Percentiles rank a stretch among this genome's conserved stretches.
Evolutionary conservation across 2,113 vertebrate genomes (phyloP).

Genomic region (Sceloporus tristichus): DNA sequence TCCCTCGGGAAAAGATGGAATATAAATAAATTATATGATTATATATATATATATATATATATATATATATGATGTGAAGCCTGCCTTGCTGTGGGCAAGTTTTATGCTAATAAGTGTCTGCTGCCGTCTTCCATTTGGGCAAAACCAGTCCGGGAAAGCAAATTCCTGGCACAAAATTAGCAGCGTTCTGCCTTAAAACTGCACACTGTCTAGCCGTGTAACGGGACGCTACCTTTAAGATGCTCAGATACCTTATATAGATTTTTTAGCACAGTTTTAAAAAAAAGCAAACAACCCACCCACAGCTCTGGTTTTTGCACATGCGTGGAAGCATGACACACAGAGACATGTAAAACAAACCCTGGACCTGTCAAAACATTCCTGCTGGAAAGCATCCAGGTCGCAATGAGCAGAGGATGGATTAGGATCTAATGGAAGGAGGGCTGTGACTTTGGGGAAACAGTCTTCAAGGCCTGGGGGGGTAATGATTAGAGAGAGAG

Average conservation of each 20-base stretch:
- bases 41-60: too few relatives aligned
- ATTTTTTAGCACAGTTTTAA: not conserved
- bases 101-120: constrained; percentile 10
- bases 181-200: not conserved
- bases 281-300: not conserved
- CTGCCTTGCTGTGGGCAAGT: constrained; percentile 38
- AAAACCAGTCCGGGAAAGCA: not conserved
- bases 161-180: rapidly evolving
- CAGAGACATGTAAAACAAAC: constrained; percentile 1
- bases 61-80: constrained; percentile 10
- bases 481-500: not conserved
- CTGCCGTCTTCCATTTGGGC: not conserved
- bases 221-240: not conserved
- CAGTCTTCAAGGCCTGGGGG: not conserved
- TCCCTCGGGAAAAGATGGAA: too few relatives aligned
- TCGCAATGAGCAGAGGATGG: not conserved
- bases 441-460: rapidly evolving
- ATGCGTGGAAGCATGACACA: constrained; percentile 21
- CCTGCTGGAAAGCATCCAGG: not conserved
- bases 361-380: constrained; percentile 32
- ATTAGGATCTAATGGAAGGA: not conserved
- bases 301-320: not conserved
- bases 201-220: not conserved
- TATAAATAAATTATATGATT: too few relatives aligned
- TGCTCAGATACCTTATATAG: not conserved